Evolutionary conservation across 2,888 invertebrate species (phyloP), one percentile per base, ranked within the genome.

Genomic region (Julus scanicus): DNA sequence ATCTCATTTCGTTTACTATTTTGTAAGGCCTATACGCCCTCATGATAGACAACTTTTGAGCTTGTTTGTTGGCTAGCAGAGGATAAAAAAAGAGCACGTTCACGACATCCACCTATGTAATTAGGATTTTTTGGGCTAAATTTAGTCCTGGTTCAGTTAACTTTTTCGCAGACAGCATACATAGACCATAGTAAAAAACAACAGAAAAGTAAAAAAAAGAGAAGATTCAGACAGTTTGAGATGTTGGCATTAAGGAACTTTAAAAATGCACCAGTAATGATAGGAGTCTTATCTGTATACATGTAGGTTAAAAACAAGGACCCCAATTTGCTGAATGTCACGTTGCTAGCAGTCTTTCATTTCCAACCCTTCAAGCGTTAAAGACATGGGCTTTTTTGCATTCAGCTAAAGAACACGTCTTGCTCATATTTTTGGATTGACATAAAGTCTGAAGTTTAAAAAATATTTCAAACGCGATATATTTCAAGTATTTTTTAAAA

Each of bases 231-330:
- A 71, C 71, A 71, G 71, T 71, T 71, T 71, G 71, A 71, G 29
- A 71, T 71, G 71, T 71, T 71, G 71, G 71, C 71, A 71, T 71
- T 71, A 71, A 71, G 71, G 71, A 71, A 44, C 29, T 71, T 71
- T 71, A 29, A 71, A 71, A 29, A 13, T 9, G 29, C 29, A 29
- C 71, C 71, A 9, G 71, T 71, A 71, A 71, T 71, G 71, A 71
- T 20, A 71, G 29, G 71, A 71, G 71, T 29, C 71, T 29, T 71
- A 71, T 29, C 71, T 71, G 2, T 71, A 29, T 71, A 29, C 71
- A 71, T 29, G 71, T 29, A 71, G 71, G 71, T 29, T 29, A 71
- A 71, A 71, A 71, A 71, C 71, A 71, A 29, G 71, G 29, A n/a
- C 5, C 29, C 71, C 71, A 71, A 71, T 71, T 71, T 71, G 71